Evolutionary conservation across 2,797 vertebrate species (phyloP).

Genomic region (Oceanodroma leucorhoa): DNA sequence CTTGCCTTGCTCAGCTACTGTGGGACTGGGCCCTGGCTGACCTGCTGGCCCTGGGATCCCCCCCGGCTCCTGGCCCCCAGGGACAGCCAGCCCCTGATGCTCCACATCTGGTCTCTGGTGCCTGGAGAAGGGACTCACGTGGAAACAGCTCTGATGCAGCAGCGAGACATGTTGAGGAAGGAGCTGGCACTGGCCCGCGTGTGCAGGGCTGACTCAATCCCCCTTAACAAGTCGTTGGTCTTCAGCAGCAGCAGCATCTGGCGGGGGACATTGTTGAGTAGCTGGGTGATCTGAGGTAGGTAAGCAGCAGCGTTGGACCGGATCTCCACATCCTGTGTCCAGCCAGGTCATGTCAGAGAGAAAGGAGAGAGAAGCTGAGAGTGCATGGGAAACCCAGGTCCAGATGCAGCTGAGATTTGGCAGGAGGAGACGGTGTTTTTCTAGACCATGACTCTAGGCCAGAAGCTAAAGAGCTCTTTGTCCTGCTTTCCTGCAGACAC

Average conservation of each 20-base stretch:
- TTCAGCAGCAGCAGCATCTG: slow-evolving; percentile 96
- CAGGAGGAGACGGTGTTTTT: background rate
- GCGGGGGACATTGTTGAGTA: slow-evolving; percentile 89
- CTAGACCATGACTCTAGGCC: background rate
- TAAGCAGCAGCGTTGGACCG: slow-evolving; percentile 86
- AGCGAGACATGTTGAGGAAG: slow-evolving; percentile 96
- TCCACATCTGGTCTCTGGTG: background rate
- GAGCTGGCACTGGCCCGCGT: slow-evolving; percentile 90
- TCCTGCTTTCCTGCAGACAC: background rate
- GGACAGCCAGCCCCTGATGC: background rate
- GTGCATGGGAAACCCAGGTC: background rate
- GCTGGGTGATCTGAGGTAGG: slow-evolving; percentile 91
- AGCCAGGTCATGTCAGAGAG: background rate
- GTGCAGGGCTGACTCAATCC: slow-evolving; percentile 88
- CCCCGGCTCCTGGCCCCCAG: background rate
- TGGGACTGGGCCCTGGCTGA: background rate
- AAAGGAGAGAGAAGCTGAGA: slow-evolving; percentile 17
- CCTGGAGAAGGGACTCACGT: slow-evolving; percentile 70
- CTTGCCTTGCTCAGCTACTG: background rate
- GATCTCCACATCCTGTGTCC: slow-evolving; percentile 85
- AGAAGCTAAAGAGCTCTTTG: background rate
- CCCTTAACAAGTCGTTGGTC: slow-evolving; percentile 93
- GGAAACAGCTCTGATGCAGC: slow-evolving; percentile 88
- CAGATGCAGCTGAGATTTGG: background rate
- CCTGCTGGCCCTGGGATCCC: background rate